phyloP scores from a whole-genome alignment of 1,140 invertebrate genomes.

The Drosophila tristis region DNA sequence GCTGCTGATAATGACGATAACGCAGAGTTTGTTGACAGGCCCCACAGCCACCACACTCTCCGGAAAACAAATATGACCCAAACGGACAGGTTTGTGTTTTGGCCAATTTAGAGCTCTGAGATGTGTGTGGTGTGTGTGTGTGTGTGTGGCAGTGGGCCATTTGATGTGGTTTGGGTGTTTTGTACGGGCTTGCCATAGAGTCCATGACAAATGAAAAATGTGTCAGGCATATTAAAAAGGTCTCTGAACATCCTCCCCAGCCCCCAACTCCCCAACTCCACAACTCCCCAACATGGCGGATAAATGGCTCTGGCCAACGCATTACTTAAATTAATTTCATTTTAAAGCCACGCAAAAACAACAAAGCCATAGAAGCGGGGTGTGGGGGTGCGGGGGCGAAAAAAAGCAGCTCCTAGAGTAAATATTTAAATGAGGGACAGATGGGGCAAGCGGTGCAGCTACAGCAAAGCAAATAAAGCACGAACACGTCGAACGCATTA shows the following conservation, averaged over 20 bases:
- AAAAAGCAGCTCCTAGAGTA: conserved; percentile 42
- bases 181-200: conserved; percentile 24
- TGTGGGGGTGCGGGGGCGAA: neutral
- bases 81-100: conserved; percentile 35
- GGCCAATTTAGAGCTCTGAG: conserved; percentile 18
- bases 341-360: conserved; percentile 48
- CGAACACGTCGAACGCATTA: conserved; percentile 80
- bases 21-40: conserved; percentile 42
- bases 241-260: conserved; percentile 34
- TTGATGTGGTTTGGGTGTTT: conserved; percentile 54
- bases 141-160: neutral
- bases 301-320: conserved; percentile 67
- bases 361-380: conserved; percentile 37
- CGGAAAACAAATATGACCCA: conserved; percentile 12
- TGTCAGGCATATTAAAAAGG: conserved; percentile 77
- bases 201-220: conserved; percentile 78
- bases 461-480: conserved; percentile 54
- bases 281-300: conserved; percentile 24
- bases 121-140: conserved; percentile 5
- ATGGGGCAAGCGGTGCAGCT: conserved; percentile 28
- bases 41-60: neutral
- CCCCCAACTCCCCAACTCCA: neutral
- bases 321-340: conserved; percentile 81
- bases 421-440: conserved; percentile 75
- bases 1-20: conserved; percentile 41